These are phyloP conservation scores for Poeciliopsis retropinna DNA, from an alignment of 2,113 vertebrate species.

Conservation along the genomic window DNA sequence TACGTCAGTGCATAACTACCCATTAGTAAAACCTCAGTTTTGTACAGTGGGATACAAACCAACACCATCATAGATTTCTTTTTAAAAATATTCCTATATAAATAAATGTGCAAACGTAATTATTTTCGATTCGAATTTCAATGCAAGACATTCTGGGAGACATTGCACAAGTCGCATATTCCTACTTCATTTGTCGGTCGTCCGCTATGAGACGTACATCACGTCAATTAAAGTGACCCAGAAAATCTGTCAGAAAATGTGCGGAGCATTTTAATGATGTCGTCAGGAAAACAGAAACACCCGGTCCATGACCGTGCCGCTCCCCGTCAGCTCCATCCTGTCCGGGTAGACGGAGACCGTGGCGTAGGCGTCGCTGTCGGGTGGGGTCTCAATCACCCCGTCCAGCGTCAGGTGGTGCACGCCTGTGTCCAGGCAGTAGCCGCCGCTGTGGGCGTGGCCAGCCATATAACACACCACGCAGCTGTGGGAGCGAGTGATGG, in stretches of 20 bases:
- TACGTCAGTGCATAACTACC: not conserved
- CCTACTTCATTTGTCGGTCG: not conserved
- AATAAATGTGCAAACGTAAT: not conserved
- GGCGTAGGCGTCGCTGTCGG: slow-evolving; percentile 85
- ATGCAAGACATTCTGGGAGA: not conserved
- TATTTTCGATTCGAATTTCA: not conserved
- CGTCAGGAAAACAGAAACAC: slow-evolving; percentile 72
- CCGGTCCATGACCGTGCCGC: slow-evolving; percentile 83
- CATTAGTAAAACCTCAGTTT: not conserved
- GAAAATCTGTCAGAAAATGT: not conserved
- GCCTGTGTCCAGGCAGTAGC: slow-evolving; percentile 84
- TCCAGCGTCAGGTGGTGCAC: slow-evolving; percentile 90
- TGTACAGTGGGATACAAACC: not conserved
- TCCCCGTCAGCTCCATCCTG: slow-evolving; percentile 88
- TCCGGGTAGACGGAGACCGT: slow-evolving; percentile 88
- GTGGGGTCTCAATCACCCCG: slow-evolving; percentile 90
- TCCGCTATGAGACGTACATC: not conserved
- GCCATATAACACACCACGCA: slow-evolving; percentile 90
- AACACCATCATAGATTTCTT: not conserved
- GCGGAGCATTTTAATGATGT: not conserved
- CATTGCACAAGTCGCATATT: not conserved
- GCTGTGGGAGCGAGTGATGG: slow-evolving; percentile 81
- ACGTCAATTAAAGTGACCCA: not conserved
- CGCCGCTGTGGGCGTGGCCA: slow-evolving; percentile 89
- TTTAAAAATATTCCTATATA: not conserved